Conservation (phyloP, 2,888 invertebrate species). For the Ophonus ardosiacus region DNA sequence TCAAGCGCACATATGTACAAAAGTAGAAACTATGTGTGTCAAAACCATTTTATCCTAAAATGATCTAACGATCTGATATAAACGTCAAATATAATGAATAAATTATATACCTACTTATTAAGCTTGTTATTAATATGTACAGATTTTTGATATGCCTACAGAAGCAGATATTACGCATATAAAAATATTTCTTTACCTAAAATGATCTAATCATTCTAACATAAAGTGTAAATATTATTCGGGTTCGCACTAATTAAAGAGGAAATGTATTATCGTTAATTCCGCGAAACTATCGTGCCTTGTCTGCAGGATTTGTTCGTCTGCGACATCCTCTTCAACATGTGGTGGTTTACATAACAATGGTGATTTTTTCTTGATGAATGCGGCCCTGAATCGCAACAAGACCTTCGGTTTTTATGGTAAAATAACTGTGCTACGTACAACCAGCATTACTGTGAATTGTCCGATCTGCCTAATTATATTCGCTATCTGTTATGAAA, state of each 20-base stretch:
- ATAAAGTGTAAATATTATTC: background rate
- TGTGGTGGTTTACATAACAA: conserved; percentile 40
- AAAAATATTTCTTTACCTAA: background rate
- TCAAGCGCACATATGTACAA: too few relatives aligned
- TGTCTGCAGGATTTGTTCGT: background rate
- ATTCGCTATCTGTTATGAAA: conserved; percentile 20
- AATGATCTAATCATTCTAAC: background rate
- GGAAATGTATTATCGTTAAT: background rate
- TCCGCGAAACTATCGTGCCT: background rate
- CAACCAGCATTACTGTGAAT: conserved; percentile 22
- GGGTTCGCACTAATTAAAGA: background rate
- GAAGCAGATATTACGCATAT: too few relatives aligned
- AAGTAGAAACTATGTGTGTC: too few relatives aligned
- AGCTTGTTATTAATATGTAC: too few relatives aligned
- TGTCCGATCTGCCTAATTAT: conserved; percentile 1
- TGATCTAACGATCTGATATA: too few relatives aligned
- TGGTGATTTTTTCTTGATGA: conserved; percentile 39
- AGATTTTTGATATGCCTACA: too few relatives aligned
- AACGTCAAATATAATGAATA: too few relatives aligned
- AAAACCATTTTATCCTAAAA: too few relatives aligned
- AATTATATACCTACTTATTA: too few relatives aligned
- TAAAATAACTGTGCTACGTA: conserved; percentile 44
- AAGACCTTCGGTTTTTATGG: conserved; percentile 44
- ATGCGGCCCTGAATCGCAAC: conserved; percentile 22
- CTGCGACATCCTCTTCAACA: conserved; percentile 22